Base-by-base conservation (phyloP, 2,797 vertebrate species). In the Danio albolineatus region DNA sequence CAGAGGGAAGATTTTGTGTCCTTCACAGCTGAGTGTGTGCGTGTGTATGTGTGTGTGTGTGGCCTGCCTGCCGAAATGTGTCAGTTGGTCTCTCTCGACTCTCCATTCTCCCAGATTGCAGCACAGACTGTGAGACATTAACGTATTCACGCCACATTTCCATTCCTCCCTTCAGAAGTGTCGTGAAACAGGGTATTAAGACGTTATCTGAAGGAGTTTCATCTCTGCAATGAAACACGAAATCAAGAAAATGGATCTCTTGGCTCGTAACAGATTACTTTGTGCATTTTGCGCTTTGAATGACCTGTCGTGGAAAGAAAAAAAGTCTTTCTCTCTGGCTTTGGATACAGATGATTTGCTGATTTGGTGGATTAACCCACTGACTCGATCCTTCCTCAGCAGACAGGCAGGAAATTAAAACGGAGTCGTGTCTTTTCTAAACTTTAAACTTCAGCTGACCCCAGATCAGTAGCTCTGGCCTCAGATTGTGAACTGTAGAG, bases 61-160 rank as follows among this genome's bases (percentile, higher is more conserved):
- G 14, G 80, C 65, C 56, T 79, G 64, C 82, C 75, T 83, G 79
- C 83, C 71, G 83, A 85, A 86, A 85, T 79, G 79, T 83, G 81
- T 89, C 78, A 73, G 79, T 83, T 81, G 75, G 78, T 81, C 82
- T 85, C 83, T 74, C 70, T 71, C 74, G 80, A 81, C 82, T 82
- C 66, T 80, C 81, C 73, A 56, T 74, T 73, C 84, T 83, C 56
- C 76, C 88, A 89, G 87, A 89, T 85, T 84, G 84, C 59, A 74
- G 81, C 81, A 75, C 86, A 87, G 87, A 87, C 84, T 85, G 86
- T 80, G 76, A 81, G 69, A 81, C 69, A 75, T 86, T 88, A 88
- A 81, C 84, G 84, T 86, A 87, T 87, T 87, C 84, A 86, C 73
- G 79, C 82, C 69, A 76, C 83, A 78, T 82, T 81, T 77, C 49